Conservation (phyloP, 1,140 invertebrate species). For the Drosophila kepulauana region DNA sequence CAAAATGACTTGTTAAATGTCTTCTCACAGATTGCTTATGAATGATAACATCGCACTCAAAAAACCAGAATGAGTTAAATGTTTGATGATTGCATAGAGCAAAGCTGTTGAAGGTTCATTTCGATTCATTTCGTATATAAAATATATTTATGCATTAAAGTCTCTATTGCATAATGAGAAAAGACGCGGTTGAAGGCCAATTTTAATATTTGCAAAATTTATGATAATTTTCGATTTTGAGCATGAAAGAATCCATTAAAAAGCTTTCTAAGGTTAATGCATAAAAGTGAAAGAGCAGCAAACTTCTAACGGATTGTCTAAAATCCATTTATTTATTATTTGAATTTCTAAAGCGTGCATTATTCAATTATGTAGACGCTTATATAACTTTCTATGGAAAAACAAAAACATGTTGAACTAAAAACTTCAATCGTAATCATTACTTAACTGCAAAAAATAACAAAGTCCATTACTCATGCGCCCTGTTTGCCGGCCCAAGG, state of each 20-base stretch:
- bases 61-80: conserved; percentile 2
- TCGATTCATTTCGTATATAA: not conserved
- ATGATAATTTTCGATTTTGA: not conserved
- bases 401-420: conserved; percentile 31
- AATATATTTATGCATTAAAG: not conserved
- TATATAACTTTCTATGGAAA: conserved; percentile 28
- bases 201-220: not conserved
- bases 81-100: not conserved
- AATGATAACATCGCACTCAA: not conserved
- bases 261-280: not conserved
- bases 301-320: not conserved
- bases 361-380: conserved; percentile 36
- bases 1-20: not conserved
- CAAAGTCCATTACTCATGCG: conserved; percentile 44
- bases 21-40: not conserved
- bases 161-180: not conserved
- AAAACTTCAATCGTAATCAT: conserved; percentile 34
- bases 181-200: not conserved
- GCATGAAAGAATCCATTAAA: no score
- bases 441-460: conserved; percentile 35
- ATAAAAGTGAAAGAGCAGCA: not conserved
- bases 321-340: conserved; percentile 17
- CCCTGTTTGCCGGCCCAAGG: conserved; percentile 27
- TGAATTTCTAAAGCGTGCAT: conserved; percentile 17
- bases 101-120: not conserved